A percentile compares a stretch with the other conserved stretches of the same genome.
Conservation (phyloP, 2,797 vertebrate genomes). For the Liparis tanakae region DNA sequence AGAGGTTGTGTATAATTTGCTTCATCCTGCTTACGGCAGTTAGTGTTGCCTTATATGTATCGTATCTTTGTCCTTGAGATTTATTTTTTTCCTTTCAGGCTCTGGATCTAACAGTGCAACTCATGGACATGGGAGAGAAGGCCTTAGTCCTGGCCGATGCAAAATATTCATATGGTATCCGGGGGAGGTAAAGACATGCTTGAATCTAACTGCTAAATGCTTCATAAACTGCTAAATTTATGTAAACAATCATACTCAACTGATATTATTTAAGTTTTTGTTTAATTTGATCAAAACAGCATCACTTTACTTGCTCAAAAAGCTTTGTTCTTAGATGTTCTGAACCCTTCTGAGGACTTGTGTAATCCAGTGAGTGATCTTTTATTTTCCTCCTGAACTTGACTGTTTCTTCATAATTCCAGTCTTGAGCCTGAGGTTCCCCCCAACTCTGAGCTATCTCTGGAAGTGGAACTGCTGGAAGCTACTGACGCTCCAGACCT, state of each 20-base stretch:
- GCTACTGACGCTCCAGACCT: slow-evolving; percentile 85
- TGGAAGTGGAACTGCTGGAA: slow-evolving; percentile 89
- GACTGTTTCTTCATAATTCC: not conserved
- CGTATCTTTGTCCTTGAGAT: not conserved
- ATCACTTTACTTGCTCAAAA: not conserved
- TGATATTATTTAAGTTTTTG: not conserved
- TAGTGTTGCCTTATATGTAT: not conserved
- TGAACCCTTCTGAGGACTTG: not conserved
- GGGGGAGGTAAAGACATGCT: slow-evolving; percentile 86
- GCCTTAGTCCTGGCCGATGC: slow-evolving; percentile 87
- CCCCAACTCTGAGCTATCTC: slow-evolving; percentile 80
- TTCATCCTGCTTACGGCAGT: not conserved
- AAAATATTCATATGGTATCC: slow-evolving; percentile 91
- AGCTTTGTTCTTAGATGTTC: not conserved
- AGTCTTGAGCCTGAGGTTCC: slow-evolving; percentile 85
- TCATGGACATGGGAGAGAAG: slow-evolving; percentile 91
- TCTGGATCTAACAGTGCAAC: slow-evolving; percentile 91
- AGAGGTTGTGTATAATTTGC: not conserved
- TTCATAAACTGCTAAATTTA: not conserved
- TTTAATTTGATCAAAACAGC: not conserved
- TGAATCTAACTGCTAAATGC: not conserved
- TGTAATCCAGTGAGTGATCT: slow-evolving; percentile 1
- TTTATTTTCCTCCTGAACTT: not conserved
- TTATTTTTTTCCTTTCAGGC: slow-evolving; percentile 79
- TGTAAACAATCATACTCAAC: not conserved